These are phyloP conservation scores for Manacus vitellinus DNA, from an alignment of 2,113 vertebrate genomes.

Conservation along the genomic window DNA sequence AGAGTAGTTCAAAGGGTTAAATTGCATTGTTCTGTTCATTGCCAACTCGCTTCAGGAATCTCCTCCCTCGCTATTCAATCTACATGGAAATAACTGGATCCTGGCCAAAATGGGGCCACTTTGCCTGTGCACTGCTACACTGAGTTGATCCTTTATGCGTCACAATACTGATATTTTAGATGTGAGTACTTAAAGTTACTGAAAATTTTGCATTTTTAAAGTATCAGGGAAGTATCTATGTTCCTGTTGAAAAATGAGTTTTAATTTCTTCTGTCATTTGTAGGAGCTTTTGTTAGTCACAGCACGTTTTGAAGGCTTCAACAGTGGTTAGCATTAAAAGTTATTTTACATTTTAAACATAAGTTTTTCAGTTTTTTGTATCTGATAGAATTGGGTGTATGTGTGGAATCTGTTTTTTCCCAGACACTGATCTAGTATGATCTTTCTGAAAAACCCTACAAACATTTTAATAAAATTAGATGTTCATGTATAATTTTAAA, in stretches of 20 bases:
- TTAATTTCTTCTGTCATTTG: background rate
- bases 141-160: background rate
- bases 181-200: background rate
- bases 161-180: background rate
- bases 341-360: background rate
- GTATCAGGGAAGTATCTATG: background rate
- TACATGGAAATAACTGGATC: constrained; percentile 17
- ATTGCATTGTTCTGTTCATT: background rate
- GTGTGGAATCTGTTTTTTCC: background rate
- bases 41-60: background rate
- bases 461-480: background rate
- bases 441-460: background rate
- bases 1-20: background rate
- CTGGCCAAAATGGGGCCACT: constrained; percentile 3
- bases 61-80: background rate
- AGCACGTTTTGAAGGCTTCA: background rate
- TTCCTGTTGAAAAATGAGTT: background rate
- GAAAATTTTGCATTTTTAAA: background rate
- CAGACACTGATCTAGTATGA: background rate
- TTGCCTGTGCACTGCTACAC: background rate
- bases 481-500: background rate
- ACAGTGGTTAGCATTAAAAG: background rate
- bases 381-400: background rate
- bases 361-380: background rate
- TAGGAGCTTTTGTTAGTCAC: background rate